Evolutionary conservation across 2,888 invertebrate species (phyloP), one percentile per base, ranked within the genome.

Genomic region (Pseudanteris insignis): DNA sequence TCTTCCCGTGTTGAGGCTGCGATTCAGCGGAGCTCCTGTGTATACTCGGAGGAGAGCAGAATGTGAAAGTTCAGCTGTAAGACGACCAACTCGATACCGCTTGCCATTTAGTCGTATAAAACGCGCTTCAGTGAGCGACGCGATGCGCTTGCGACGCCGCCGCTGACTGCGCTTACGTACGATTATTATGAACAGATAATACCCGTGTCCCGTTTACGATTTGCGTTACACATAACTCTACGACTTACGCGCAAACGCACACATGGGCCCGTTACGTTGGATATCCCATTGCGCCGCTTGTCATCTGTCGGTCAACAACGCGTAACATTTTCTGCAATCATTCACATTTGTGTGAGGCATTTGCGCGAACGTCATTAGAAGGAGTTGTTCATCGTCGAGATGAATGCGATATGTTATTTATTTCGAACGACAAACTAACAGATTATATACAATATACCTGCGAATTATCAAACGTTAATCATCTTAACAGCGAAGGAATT

Each of bases 61-160:
- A 78, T 77, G 77, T 77, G 77, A 77, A 77, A 77, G 77, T 77
- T 77, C 71, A 76, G 67, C 68, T 60, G 74, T 71, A 73, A 76
- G 72, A 70, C 74, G 51, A 70, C 71, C 71, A 73, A 67, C 69
- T 61, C 66, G 53, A 59, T 54, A 50, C 51, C 55, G 55, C 62
- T 62, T 59, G 53, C 47, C 62, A 62, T 62, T 62, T 65, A 62
- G 55, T 55, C 62, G 38, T 57, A 59, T 62, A 53, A 62, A 63
- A 63, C 57, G 55, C 50, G 53, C 62, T 53, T 36, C 37, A 24
- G 37, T 48, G 53, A 53, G 47, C 44, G 44, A 46, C 44, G 14
- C n/a, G 2, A 12, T 14, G 9, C 4, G 15, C 8, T 1, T 7
- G 11, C 10, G 38, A 30, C 6, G 13, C 24, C 34, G 47, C 41